Evolutionary conservation across 2,113 vertebrate species (phyloP).

Genomic region (Shinisaurus crocodilurus): DNA sequence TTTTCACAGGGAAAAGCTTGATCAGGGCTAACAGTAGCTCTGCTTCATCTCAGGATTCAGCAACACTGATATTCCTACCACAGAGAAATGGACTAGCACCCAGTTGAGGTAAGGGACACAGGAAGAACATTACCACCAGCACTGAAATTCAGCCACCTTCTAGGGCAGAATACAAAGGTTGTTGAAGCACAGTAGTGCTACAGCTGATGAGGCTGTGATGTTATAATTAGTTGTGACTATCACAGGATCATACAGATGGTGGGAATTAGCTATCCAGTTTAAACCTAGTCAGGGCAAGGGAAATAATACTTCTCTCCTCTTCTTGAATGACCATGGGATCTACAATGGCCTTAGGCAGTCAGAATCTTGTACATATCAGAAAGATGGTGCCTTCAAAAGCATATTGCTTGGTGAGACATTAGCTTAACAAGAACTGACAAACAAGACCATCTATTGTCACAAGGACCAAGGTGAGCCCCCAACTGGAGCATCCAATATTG

Average conservation of each 20-base stretch:
- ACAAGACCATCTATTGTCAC: slow-evolving; percentile 48
- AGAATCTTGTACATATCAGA: slow-evolving; percentile 35
- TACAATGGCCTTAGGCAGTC: slow-evolving; percentile 38
- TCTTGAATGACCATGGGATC: slow-evolving; percentile 12
- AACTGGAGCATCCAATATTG: slow-evolving; percentile 64
- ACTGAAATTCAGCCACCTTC: neutral
- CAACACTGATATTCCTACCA: neutral
- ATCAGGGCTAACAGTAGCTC: slow-evolving; percentile 1
- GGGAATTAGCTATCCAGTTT: neutral
- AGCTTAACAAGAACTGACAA: slow-evolving; percentile 61
- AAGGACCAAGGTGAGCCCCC: slow-evolving; percentile 64
- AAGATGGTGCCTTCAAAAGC: slow-evolving; percentile 33
- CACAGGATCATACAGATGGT: neutral
- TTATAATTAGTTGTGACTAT: neutral
- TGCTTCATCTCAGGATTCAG: slow-evolving; percentile 8
- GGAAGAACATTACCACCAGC: neutral
- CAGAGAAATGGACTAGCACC: neutral
- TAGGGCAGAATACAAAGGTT: neutral
- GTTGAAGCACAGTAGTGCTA: accelerated
- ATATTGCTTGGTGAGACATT: slow-evolving; percentile 5
- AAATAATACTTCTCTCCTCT: neutral
- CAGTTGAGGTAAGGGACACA: accelerated
- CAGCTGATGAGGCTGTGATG: accelerated
- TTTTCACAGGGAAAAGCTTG: slow-evolving; percentile 22
- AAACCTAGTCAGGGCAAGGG: neutral